A percentile compares a stretch with the other conserved stretches of the same genome.
Evolutionary conservation across 2,797 vertebrate genomes (phyloP).

Genomic region (Lithobates pipiens): DNA sequence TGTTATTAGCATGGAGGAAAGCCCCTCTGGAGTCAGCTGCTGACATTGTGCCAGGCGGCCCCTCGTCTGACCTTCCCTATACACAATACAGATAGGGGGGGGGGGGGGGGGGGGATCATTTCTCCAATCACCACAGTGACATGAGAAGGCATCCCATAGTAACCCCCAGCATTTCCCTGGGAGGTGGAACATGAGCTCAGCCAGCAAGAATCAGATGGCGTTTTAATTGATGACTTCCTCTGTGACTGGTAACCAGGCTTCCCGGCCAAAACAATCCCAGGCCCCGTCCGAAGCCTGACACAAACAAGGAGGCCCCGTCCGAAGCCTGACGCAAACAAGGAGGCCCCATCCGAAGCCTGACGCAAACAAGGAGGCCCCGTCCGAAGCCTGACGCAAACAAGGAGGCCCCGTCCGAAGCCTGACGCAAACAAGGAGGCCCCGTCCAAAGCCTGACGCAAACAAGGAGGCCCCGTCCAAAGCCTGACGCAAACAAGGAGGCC

Average conservation of each 20-base stretch:
- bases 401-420: no score
- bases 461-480: no score
- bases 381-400: background rate
- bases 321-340: background rate
- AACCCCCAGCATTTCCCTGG: background rate
- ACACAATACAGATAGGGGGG: constrained; percentile 6
- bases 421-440: no score
- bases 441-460: background rate
- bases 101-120: background rate
- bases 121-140: background rate
- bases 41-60: constrained; percentile 8
- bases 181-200: background rate
- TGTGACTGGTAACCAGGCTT: background rate
- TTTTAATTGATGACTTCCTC: constrained; percentile 50
- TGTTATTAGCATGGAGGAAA: constrained; percentile 21
- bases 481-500: no score
- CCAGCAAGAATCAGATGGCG: constrained; percentile 3
- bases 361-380: no score
- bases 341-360: no score
- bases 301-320: background rate
- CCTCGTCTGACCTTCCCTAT: constrained; percentile 10
- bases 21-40: constrained; percentile 18
- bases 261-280: constrained; percentile 4
- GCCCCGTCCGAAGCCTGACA: background rate
- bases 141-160: background rate